Evolutionary conservation across 2,888 invertebrate genomes (phyloP).

Genomic region (Megamerina dolium): DNA sequence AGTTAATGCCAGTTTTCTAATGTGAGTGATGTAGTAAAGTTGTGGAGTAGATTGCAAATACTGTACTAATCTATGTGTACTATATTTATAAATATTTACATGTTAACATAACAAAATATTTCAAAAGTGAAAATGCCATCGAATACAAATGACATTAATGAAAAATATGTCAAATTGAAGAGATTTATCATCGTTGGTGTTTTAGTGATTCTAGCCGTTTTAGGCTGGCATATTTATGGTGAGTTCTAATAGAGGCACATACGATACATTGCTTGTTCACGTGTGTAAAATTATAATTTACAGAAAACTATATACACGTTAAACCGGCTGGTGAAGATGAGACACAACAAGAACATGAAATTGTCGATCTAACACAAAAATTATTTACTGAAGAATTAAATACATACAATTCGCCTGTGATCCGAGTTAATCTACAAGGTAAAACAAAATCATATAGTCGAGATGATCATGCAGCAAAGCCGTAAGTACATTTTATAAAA

Average conservation of each 20-base stretch:
- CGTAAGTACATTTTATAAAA: constrained; percentile 26
- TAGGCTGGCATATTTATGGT: constrained; percentile 42
- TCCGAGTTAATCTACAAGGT: constrained; percentile 36
- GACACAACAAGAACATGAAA: constrained; percentile 21
- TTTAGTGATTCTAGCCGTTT: constrained; percentile 29
- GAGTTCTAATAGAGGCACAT: neutral
- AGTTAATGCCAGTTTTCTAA: neutral
- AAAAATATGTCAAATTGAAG: constrained; percentile 22
- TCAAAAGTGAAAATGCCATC: neutral
- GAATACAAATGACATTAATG: constrained; percentile 1
- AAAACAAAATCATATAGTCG: constrained; percentile 30
- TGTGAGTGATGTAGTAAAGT: too few relatives aligned
- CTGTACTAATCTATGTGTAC: too few relatives aligned
- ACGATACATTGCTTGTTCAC: neutral
- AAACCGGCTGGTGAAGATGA: constrained; percentile 8
- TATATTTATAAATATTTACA: too few relatives aligned
- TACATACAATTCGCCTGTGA: constrained; percentile 29
- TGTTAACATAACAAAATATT: neutral
- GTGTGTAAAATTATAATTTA: too few relatives aligned
- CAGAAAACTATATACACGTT: constrained; percentile 31
- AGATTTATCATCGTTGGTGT: constrained; percentile 31
- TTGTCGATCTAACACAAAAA: constrained; percentile 26
- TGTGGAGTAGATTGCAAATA: too few relatives aligned
- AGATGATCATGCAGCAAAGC: constrained; percentile 34
- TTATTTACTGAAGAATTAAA: constrained; percentile 33